Conservation (phyloP, 2,113 vertebrate genomes). For the Podilymbus podiceps region DNA sequence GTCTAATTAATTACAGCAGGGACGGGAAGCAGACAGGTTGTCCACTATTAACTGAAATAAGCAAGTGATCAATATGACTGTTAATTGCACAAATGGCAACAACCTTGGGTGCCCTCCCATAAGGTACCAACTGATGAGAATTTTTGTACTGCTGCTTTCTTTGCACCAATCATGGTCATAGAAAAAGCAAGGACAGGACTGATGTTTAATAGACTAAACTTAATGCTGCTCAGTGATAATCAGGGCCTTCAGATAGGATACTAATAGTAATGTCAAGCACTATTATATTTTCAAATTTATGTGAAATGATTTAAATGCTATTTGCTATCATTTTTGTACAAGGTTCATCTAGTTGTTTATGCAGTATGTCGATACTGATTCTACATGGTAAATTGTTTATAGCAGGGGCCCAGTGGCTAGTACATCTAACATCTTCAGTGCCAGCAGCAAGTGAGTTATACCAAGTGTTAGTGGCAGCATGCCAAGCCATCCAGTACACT, state of each 20-base stretch:
- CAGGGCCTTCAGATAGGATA: slow-evolving; percentile 53
- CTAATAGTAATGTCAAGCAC: slow-evolving; percentile 62
- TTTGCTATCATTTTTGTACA: slow-evolving; percentile 65
- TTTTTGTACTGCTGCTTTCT: slow-evolving; percentile 56
- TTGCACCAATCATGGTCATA: slow-evolving; percentile 34
- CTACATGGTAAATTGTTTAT: slow-evolving; percentile 40
- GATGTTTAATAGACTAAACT: slow-evolving; percentile 60
- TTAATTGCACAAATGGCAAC: slow-evolving; percentile 74
- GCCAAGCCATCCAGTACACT: slow-evolving; percentile 63
- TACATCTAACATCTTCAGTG: slow-evolving; percentile 54
- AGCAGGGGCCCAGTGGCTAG: slow-evolving; percentile 38
- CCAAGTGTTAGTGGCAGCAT: slow-evolving; percentile 64
- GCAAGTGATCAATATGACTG: slow-evolving; percentile 69
- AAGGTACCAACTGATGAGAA: slow-evolving; percentile 44
- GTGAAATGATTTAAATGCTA: slow-evolving; percentile 65
- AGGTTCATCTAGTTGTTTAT: slow-evolving; percentile 68
- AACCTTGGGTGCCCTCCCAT: slow-evolving; percentile 42
- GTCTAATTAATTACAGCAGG: slow-evolving; percentile 70
- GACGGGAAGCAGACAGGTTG: slow-evolving; percentile 65
- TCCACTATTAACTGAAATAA: slow-evolving; percentile 65
- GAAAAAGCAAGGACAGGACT: slow-evolving; percentile 26
- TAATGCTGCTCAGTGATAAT: slow-evolving; percentile 65
- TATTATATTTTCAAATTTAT: slow-evolving; percentile 72
- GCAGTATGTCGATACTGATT: slow-evolving; percentile 63
- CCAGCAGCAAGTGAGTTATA: slow-evolving; percentile 55